Percentiles rank a stretch among this genome's conserved stretches.
These are phyloP conservation scores for Gadopsis marmoratus DNA, from an alignment of 2,797 vertebrate species.

Conservation along the genomic window DNA sequence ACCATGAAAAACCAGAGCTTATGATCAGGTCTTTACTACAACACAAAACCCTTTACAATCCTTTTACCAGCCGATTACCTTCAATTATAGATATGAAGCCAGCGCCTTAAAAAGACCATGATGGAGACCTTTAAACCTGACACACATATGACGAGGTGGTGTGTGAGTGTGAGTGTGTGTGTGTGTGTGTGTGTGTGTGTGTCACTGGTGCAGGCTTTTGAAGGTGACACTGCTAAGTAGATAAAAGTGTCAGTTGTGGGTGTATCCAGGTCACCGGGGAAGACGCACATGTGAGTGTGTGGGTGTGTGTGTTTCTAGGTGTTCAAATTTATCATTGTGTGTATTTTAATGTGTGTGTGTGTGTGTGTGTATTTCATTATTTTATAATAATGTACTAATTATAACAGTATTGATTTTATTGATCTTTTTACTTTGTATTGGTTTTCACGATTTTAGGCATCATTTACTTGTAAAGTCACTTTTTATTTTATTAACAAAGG, in stretches of 20 bases:
- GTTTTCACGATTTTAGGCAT: not conserved
- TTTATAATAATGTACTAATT: not conserved
- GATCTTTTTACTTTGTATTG: not conserved
- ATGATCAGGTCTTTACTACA: conserved; percentile 66
- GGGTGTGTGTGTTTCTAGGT: conserved; percentile 9
- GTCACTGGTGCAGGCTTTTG: conserved; percentile 64
- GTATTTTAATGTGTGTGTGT: conserved; percentile 14
- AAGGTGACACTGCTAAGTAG: conserved; percentile 84
- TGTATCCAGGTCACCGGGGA: conserved; percentile 78
- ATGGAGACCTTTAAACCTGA: conserved; percentile 69
- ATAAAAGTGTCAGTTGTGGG: conserved; percentile 76
- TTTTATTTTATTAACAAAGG: not conserved
- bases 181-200: conserved; percentile 49
- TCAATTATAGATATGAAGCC: conserved; percentile 78
- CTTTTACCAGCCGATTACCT: conserved; percentile 78
- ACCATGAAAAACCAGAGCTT: conserved; percentile 87
- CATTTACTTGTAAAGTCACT: not conserved
- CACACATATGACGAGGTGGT: conserved; percentile 57
- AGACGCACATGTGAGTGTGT: conserved; percentile 33
- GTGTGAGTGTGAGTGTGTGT: conserved; percentile 36
- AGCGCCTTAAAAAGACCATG: conserved; percentile 56
- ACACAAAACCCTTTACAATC: conserved; percentile 75
- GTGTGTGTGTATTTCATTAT: not conserved
- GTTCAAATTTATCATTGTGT: not conserved
- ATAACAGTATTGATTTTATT: not conserved